These are phyloP conservation scores for Potorous gilbertii DNA, from an alignment of 2,797 vertebrate genomes.

Conservation along the genomic window DNA sequence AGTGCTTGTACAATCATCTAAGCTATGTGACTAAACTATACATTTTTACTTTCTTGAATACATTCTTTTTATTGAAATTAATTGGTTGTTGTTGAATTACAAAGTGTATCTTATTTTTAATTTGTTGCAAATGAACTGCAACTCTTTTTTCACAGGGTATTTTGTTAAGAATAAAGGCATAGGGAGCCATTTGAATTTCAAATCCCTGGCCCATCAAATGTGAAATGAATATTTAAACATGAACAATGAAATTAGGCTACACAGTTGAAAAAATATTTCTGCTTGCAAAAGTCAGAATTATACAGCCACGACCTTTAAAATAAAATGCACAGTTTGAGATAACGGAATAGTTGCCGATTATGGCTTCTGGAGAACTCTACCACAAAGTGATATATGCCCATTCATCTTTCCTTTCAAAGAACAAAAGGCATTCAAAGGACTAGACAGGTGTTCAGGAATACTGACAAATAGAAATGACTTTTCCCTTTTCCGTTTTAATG, in stretches of 20 bases:
- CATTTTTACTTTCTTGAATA: constrained; percentile 61
- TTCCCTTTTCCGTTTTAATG: constrained; percentile 29
- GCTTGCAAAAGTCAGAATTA: constrained; percentile 74
- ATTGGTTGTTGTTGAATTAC: constrained; percentile 76
- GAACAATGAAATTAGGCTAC: constrained; percentile 78
- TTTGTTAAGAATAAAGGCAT: constrained; percentile 74
- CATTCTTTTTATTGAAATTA: constrained; percentile 77
- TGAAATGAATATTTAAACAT: constrained; percentile 80
- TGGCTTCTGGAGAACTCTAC: constrained; percentile 46
- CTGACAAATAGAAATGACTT: constrained; percentile 48
- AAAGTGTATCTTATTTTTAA: constrained; percentile 75
- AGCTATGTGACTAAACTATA: constrained; percentile 61
- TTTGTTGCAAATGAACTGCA: constrained; percentile 77
- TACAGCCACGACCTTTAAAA: constrained; percentile 74
- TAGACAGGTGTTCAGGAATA: constrained; percentile 40
- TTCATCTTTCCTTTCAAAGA: constrained; percentile 66
- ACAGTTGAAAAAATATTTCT: constrained; percentile 77
- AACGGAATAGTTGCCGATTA: constrained; percentile 62
- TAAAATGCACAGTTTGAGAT: constrained; percentile 64
- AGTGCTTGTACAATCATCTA: not conserved
- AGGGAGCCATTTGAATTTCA: constrained; percentile 80
- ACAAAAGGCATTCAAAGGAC: constrained; percentile 25
- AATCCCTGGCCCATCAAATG: constrained; percentile 73
- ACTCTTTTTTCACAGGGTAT: constrained; percentile 58
- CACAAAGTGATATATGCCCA: constrained; percentile 41